A percentile compares a stretch with the other conserved stretches of the same genome.
These are phyloP conservation scores for Pseudococcus jackbeardsleyi DNA, from an alignment of 2,888 invertebrate species.

Conservation along the genomic window DNA sequence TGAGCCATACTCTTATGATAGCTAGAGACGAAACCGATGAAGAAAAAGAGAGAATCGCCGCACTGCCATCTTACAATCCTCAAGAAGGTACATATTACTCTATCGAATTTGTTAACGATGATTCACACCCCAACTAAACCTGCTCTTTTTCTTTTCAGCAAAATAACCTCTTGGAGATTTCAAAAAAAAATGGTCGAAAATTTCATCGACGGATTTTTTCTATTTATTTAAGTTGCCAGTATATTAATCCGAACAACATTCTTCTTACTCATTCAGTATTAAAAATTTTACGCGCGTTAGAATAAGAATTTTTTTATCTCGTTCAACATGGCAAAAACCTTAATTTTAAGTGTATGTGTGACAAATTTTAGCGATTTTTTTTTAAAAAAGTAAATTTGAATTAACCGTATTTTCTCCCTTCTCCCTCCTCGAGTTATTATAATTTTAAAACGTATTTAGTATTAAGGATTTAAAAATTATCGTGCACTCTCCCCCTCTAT, in stretches of 20 bases:
- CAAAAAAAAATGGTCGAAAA: not conserved
- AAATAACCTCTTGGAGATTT: slow-evolving; percentile 22
- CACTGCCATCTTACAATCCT: slow-evolving; percentile 73
- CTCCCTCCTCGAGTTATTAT: slow-evolving; percentile 6
- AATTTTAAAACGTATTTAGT: slow-evolving; percentile 9
- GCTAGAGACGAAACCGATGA: slow-evolving; percentile 77
- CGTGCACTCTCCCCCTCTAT: slow-evolving; percentile 17
- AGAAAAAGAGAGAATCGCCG: slow-evolving; percentile 75
- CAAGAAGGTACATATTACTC: slow-evolving; percentile 14
- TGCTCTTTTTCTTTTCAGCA: not conserved
- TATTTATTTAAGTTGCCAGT: slow-evolving; percentile 57
- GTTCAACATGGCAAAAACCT: slow-evolving; percentile 1
- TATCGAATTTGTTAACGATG: not conserved
- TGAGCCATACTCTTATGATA: slow-evolving; percentile 84
- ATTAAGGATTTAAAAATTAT: slow-evolving; percentile 26
- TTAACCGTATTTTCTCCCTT: not conserved
- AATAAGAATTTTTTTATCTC: slow-evolving; percentile 36
- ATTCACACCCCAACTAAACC: not conserved
- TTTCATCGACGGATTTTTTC: slow-evolving; percentile 16
- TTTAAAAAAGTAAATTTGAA: not conserved
- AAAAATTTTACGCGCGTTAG: slow-evolving; percentile 57
- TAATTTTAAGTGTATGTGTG: slow-evolving; percentile 35
- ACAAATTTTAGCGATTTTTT: slow-evolving; percentile 19
- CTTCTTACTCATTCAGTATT: slow-evolving; percentile 62
- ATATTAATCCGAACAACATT: slow-evolving; percentile 61